phyloP scores from a whole-genome alignment of 2,888 invertebrate genomes.

The Rhyacophila evoluta region DNA sequence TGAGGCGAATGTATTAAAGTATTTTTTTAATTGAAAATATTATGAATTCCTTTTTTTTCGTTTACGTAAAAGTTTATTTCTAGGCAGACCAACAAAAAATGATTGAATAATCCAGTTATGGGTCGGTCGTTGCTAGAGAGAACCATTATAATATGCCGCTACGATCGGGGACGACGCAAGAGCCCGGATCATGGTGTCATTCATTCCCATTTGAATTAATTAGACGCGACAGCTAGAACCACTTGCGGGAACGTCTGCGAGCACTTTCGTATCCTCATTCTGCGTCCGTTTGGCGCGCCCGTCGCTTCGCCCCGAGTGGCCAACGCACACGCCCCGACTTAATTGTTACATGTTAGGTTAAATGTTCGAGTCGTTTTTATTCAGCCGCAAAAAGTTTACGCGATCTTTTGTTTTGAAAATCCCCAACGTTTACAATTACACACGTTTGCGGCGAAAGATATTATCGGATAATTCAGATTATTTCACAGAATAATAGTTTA shows the following conservation, averaged over 20 bases:
- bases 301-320: constrained; percentile 28
- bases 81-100: background rate
- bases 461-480: constrained; percentile 18
- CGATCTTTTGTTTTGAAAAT: constrained; percentile 9
- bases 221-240: constrained; percentile 48
- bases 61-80: too few species aligned
- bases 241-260: constrained; percentile 35
- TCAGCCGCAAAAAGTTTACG: constrained; percentile 21
- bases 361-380: background rate
- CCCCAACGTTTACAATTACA: constrained; percentile 7
- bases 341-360: constrained; percentile 17
- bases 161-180: background rate
- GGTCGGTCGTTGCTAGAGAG: background rate
- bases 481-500: constrained; percentile 14
- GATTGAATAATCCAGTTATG: background rate
- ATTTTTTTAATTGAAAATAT: too few species aligned
- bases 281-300: constrained; percentile 29
- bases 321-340: constrained; percentile 23
- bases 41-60: too few species aligned
- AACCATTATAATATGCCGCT: constrained; percentile 5
- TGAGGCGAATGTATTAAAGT: too few species aligned
- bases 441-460: background rate
- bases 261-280: constrained; percentile 39
- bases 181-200: constrained; percentile 45
- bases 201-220: constrained; percentile 54